phyloP scores from a whole-genome alignment of 2,797 vertebrate genomes.

The Aeoliscus strigatus region DNA sequence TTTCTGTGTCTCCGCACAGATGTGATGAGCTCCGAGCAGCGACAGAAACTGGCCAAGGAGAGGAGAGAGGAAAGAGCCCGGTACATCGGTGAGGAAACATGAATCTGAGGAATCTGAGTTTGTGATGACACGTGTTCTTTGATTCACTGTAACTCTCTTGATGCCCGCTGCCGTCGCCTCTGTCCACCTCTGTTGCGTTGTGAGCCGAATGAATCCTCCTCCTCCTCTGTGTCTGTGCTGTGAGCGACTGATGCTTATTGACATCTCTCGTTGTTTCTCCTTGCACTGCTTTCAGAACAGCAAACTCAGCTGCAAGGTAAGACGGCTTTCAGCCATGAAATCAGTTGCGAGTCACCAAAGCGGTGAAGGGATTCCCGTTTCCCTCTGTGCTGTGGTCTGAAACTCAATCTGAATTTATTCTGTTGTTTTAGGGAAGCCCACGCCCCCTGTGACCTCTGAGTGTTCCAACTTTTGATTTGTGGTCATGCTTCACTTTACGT shows the following conservation, averaged over 20 bases:
- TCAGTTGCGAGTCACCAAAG: constrained; percentile 20
- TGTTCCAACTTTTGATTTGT: constrained; percentile 1
- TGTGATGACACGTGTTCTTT: background rate
- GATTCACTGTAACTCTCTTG: constrained; percentile 3
- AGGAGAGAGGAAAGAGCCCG: constrained; percentile 89
- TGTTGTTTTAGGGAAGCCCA: constrained; percentile 6
- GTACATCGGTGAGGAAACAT: constrained; percentile 81
- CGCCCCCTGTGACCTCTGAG: constrained; percentile 9
- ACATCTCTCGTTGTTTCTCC: constrained; percentile 60
- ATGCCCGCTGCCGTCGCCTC: constrained; percentile 10
- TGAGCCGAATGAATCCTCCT: constrained; percentile 3
- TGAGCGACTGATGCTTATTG: constrained; percentile 41
- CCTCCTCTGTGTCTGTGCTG: constrained; percentile 21
- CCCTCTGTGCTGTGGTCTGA: constrained; percentile 1
- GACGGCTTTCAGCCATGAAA: constrained; percentile 28
- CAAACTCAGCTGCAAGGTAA: constrained; percentile 80
- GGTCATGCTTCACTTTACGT: constrained; percentile 11
- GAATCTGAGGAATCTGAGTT: background rate
- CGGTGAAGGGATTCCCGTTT: constrained; percentile 5
- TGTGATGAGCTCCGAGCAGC: constrained; percentile 84
- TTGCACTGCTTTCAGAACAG: constrained; percentile 75
- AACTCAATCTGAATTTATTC: constrained; percentile 17
- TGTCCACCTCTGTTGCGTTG: background rate
- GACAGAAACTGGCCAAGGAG: constrained; percentile 90
- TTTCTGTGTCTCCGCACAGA: constrained; percentile 64